These are phyloP conservation scores for Aradophagus sp. DNA, from an alignment of 1,140 invertebrate genomes.

Conservation along the genomic window DNA sequence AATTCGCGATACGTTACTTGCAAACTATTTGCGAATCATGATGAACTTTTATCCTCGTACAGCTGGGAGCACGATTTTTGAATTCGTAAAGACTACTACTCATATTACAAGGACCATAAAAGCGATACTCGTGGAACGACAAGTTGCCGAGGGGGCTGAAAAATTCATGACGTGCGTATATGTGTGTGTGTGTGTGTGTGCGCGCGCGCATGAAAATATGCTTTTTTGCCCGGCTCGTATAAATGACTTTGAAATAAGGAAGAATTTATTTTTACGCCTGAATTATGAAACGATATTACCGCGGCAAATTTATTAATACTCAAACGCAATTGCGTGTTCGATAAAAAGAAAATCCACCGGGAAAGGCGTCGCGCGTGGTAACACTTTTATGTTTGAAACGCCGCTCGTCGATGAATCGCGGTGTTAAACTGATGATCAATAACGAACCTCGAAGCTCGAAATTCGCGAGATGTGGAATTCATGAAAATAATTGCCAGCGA, in stretches of 20 bases:
- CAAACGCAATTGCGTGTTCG: neutral
- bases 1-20: too few species aligned
- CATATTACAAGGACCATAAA: slow-evolving; percentile 41
- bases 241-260: slow-evolving; percentile 20
- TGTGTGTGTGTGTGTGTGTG: too few species aligned
- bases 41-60: too few species aligned
- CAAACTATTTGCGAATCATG: too few species aligned
- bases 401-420: too few species aligned
- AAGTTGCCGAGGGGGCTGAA: slow-evolving; percentile 19
- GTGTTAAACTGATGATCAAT: too few species aligned
- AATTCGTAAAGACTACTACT: slow-evolving; percentile 37
- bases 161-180: slow-evolving; percentile 37
- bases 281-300: slow-evolving; percentile 25
- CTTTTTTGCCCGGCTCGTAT: slow-evolving; percentile 19
- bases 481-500: too few species aligned
- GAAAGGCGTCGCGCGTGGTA: too few species aligned
- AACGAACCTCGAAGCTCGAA: too few species aligned
- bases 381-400: too few species aligned
- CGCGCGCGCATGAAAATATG: slow-evolving; percentile 31
- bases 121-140: slow-evolving; percentile 42
- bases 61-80: slow-evolving; percentile 37
- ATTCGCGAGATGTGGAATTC: too few species aligned
- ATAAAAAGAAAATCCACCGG: too few species aligned
- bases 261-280: slow-evolving; percentile 20
- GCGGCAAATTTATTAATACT: slow-evolving; percentile 5